These are phyloP conservation scores for Drosophila kurseongensis DNA, from an alignment of 1,140 invertebrate genomes.

Conservation along the genomic window DNA sequence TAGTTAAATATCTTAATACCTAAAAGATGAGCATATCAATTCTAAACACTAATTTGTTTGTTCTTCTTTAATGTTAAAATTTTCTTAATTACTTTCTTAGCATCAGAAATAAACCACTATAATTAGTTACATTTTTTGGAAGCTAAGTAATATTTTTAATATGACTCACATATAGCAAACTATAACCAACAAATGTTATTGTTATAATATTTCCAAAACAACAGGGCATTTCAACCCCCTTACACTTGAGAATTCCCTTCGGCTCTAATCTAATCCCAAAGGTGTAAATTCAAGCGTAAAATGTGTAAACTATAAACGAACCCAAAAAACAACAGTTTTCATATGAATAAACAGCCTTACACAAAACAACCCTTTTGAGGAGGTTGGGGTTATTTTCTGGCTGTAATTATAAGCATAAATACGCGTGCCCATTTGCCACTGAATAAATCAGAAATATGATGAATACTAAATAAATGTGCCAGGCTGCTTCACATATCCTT, in stretches of 20 bases:
- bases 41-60: too few species aligned
- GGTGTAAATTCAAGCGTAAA: constrained; percentile 56
- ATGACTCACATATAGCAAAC: neutral
- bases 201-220: constrained; percentile 6
- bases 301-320: constrained; percentile 60
- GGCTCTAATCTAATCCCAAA: constrained; percentile 57
- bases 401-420: constrained; percentile 77
- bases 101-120: neutral
- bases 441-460: constrained; percentile 83
- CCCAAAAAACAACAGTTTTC: constrained; percentile 48
- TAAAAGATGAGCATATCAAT: too few species aligned
- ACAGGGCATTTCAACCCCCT: constrained; percentile 9
- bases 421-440: constrained; percentile 77
- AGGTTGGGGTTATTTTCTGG: constrained; percentile 40
- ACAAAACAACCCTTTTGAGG: constrained; percentile 28
- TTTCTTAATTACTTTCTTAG: too few species aligned
- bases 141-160: neutral
- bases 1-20: too few species aligned
- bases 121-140: neutral
- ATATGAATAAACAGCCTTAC: constrained; percentile 59
- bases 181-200: neutral
- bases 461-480: constrained; percentile 77
- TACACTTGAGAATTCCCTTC: neutral
- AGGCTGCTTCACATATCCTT: constrained; percentile 26
- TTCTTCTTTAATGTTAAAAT: too few species aligned